Evolutionary conservation across 2,888 invertebrate species (phyloP), one percentile per base, ranked within the genome.

Genomic region (Himalopsyche tibetana): DNA sequence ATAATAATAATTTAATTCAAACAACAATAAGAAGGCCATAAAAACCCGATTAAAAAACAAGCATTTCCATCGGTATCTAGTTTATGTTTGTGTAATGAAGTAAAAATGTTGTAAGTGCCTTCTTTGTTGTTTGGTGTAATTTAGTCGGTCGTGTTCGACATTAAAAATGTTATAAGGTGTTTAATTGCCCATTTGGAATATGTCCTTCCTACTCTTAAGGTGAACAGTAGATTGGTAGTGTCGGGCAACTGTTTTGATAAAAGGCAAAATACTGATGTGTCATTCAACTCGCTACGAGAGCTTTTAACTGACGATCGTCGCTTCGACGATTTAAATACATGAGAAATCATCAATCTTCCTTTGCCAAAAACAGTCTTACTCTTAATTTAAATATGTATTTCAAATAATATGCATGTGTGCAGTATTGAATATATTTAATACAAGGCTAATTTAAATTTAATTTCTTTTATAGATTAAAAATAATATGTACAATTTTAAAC

Each of bases 141-240:
- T 84, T 63, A 81, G 40, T 84, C 69, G 36, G 55, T 36, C 81
- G 84, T 56, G 36, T 28, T 55, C 40, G 63, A 28, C 74, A 74
- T 80, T 85, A 82, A 79, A 55, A 42, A 69, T 82, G 85, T 82
- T 85, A 81, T 55, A 55, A 85, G 85, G 82, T 85, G 85, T 85
- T 82, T 80, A 85, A 82, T 85, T 56, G 82, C n/a, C 79, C 80
- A 82, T 85, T 42, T 15, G 55, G 63, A 36, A 55, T 42, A 51
- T 55, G 82, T 38, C 82, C 38, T 55, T 55, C 82, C 82, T n/a
- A 82, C 55, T 51, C 82, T 55, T 55, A 4, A 51, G 55, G 38
- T 38, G 80, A 80, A 38, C 28, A 19, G 80, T 80, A 42, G 80
- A 80, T 28, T 74, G 74, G 74, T 74, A 74, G 38, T n/a, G 74